phyloP scores from a whole-genome alignment of 2,113 vertebrate genomes.

The Perccottus glenii region DNA sequence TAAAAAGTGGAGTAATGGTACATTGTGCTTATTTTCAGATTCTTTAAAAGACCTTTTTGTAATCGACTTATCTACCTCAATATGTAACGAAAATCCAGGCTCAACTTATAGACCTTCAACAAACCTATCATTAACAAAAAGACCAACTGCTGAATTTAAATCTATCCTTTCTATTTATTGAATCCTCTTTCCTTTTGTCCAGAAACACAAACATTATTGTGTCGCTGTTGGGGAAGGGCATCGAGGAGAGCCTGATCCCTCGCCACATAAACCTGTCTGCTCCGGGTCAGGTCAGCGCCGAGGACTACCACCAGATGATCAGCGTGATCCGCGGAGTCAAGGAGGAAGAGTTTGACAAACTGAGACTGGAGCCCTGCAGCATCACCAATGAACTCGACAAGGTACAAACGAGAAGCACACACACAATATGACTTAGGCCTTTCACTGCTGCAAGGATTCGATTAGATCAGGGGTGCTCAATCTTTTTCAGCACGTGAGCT shows the following conservation, averaged over 20 bases:
- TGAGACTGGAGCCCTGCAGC: conserved; percentile 86
- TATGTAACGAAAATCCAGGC: too few species aligned
- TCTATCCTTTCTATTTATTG: not conserved
- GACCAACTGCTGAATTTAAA: too few species aligned
- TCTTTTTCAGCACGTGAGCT: too few species aligned
- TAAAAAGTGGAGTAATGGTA: too few species aligned
- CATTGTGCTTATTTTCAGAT: too few species aligned
- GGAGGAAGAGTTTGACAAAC: conserved; percentile 80
- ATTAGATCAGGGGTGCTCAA: too few species aligned
- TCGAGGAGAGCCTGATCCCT: conserved; percentile 85
- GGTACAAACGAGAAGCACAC: conserved; percentile 70
- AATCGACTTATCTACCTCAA: too few species aligned
- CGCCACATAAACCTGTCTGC: conserved; percentile 89
- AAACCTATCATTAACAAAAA: too few species aligned
- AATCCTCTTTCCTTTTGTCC: conserved; percentile 11
- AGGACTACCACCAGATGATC: conserved; percentile 89
- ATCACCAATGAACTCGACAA: conserved; percentile 93
- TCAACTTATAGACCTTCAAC: too few species aligned
- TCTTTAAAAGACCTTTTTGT: too few species aligned
- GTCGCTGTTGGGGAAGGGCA: conserved; percentile 81
- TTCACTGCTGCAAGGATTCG: too few species aligned
- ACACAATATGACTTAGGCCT: not conserved
- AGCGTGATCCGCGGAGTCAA: conserved; percentile 82
- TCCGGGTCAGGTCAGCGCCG: conserved; percentile 78
- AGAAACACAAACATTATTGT: conserved; percentile 90